These are phyloP conservation scores for Drepana falcataria DNA, from an alignment of 2,888 invertebrate species.

Conservation along the genomic window DNA sequence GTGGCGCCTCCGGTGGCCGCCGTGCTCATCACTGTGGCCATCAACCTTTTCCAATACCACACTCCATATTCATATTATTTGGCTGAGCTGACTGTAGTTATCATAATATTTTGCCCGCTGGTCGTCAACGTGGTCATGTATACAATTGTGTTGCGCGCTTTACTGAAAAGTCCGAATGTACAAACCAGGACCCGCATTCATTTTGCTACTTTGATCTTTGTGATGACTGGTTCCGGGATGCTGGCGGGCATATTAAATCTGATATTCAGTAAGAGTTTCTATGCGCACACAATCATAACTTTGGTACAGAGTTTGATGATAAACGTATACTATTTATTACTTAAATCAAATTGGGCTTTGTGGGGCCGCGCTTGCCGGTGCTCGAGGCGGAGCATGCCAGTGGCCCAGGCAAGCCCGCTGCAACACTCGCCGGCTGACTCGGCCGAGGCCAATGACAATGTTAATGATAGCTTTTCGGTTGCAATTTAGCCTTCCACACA, in stretches of 20 bases:
- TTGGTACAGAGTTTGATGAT: background rate
- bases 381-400: background rate
- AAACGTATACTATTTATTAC: background rate
- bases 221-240: background rate
- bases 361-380: background rate
- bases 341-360: background rate
- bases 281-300: background rate
- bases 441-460: too few species aligned
- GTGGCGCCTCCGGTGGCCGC: background rate
- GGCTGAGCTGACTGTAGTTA: background rate
- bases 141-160: background rate
- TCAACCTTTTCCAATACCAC: background rate
- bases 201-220: background rate
- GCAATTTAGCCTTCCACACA: too few species aligned
- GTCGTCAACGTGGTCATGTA: background rate
- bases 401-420: too few species aligned
- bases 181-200: background rate
- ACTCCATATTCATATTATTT: background rate
- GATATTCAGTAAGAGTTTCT: background rate
- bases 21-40: background rate
- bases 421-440: too few species aligned
- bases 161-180: background rate
- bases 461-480: too few species aligned
- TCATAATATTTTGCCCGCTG: background rate
- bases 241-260: background rate